These are phyloP conservation scores for Hipparchia sbordonii DNA, from an alignment of 2,888 invertebrate species.

Conservation along the genomic window DNA sequence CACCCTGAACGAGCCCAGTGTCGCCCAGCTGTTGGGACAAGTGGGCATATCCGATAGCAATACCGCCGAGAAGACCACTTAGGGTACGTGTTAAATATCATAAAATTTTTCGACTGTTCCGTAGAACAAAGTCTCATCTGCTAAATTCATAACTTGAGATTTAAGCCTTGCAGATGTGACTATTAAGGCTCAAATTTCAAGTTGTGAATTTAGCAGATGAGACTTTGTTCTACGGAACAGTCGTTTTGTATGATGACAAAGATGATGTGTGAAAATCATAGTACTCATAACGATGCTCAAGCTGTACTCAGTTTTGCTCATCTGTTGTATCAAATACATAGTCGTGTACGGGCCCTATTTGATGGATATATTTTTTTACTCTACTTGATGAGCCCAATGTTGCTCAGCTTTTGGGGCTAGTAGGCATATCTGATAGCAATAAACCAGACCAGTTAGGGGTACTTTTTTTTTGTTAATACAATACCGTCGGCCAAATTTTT, in stretches of 20 bases:
- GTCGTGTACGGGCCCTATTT: too few species aligned
- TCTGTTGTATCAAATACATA: too few species aligned
- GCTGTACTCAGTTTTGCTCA: slow-evolving; percentile 73
- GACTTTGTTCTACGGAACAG: too few species aligned
- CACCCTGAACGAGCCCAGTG: slow-evolving; percentile 73
- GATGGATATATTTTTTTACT: too few species aligned
- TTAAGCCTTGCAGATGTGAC: too few species aligned
- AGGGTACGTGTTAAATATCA: slow-evolving; percentile 31
- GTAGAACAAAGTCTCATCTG: too few species aligned
- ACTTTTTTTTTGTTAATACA: neutral
- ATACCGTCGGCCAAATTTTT: too few species aligned
- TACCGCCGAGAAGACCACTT: slow-evolving; percentile 51
- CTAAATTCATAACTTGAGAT: too few species aligned
- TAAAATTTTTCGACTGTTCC: too few species aligned
- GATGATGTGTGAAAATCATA: slow-evolving; percentile 49
- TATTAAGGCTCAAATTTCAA: too few species aligned
- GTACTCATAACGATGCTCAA: slow-evolving; percentile 72
- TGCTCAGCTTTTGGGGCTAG: slow-evolving; percentile 70
- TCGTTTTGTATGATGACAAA: neutral
- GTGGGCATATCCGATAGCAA: slow-evolving; percentile 59
- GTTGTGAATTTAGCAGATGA: too few species aligned
- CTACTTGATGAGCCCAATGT: slow-evolving; percentile 69
- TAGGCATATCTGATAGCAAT: slow-evolving; percentile 55
- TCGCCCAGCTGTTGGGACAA: slow-evolving; percentile 71
- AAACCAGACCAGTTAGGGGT: slow-evolving; percentile 47